These are phyloP conservation scores for Zaprionus nigranus DNA, from an alignment of 1,140 invertebrate genomes.

Conservation along the genomic window DNA sequence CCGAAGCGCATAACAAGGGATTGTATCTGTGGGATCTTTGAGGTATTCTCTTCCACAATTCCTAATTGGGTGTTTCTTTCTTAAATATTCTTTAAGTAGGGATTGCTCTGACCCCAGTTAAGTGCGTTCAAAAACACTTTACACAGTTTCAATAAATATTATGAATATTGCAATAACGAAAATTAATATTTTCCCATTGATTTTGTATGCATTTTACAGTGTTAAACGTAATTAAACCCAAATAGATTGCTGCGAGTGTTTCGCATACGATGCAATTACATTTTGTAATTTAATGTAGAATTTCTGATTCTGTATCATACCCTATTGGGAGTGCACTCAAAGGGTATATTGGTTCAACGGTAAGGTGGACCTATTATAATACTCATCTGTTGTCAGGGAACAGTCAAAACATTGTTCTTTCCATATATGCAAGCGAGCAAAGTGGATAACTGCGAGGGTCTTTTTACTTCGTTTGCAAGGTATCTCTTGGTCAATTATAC, in stretches of 20 bases:
- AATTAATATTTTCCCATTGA: not conserved
- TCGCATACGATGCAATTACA: conserved; percentile 32
- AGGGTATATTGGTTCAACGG: not conserved
- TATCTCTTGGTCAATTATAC: not conserved
- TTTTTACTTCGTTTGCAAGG: not conserved
- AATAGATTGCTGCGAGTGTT: conserved; percentile 15
- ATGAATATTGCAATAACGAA: not conserved
- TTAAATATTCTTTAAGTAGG: no score
- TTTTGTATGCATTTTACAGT: conserved; percentile 12
- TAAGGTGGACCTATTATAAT: not conserved
- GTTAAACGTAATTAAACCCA: conserved; percentile 57
- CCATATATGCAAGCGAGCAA: no score
- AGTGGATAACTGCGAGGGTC: not conserved
- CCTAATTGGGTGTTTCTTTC: no score
- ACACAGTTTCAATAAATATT: not conserved
- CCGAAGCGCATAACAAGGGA: not conserved
- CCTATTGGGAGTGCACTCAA: no score
- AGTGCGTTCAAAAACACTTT: not conserved
- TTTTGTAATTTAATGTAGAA: conserved; percentile 10
- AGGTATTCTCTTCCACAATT: not conserved
- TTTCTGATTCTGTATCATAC: conserved; percentile 17
- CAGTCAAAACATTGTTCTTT: no score
- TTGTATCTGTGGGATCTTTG: not conserved
- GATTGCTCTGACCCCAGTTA: no score
- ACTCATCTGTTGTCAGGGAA: not conserved